Conservation (phyloP, 2,797 vertebrate species). For the Limosa lapponica region DNA sequence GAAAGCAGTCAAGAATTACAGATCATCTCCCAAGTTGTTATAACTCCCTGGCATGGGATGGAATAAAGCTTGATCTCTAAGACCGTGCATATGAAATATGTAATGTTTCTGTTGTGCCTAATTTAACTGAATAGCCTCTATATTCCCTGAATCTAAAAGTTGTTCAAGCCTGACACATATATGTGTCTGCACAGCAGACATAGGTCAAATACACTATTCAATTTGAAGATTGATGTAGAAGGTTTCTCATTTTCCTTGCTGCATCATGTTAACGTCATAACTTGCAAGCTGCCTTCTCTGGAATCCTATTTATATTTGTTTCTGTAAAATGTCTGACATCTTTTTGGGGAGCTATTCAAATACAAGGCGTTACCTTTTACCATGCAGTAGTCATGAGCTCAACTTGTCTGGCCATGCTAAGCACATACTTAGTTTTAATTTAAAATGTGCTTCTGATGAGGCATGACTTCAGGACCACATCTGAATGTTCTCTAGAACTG, state of each 20-base stretch:
- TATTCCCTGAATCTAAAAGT: neutral
- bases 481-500: neutral
- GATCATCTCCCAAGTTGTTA: rapidly evolving
- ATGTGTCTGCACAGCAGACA: neutral
- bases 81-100: neutral
- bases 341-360: neutral
- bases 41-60: neutral
- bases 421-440: neutral
- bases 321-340: neutral
- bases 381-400: neutral
- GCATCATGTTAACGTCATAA: neutral
- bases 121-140: neutral
- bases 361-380: neutral
- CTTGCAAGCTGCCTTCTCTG: neutral
- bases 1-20: neutral
- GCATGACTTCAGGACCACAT: neutral
- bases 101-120: neutral
- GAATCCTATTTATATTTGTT: neutral
- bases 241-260: neutral
- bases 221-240: neutral
- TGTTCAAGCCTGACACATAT: neutral
- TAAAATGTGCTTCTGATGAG: neutral
- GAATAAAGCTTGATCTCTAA: neutral
- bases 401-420: neutral
- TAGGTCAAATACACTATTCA: neutral